Evolutionary conservation across 2,113 vertebrate species (phyloP), one percentile per base, ranked within the genome.

Genomic region (Mustelus asterias): DNA sequence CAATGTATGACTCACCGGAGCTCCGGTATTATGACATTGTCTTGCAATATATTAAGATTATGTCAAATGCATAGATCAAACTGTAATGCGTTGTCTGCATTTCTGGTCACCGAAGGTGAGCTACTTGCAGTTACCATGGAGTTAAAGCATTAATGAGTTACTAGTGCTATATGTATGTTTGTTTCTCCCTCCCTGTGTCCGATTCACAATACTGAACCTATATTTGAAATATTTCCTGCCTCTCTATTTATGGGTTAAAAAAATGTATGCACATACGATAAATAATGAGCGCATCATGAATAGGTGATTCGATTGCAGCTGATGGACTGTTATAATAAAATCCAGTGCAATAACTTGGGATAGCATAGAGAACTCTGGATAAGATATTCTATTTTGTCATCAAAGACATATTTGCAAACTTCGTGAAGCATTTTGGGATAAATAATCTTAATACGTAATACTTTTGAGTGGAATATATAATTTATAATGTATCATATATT

Each of bases 391-490:
- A 48, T 18, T n/a, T 97, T 97, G 96, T 95, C 89, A 48, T 96
- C 78, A 95, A 88, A 95, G 96, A 94, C 96, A 94, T 97, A 97
- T 96, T 96, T 96, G 83, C 96, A 96, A 96, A 96, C 96, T 97
- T 96, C 96, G 96, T 97, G 96, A 86, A 54, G 44, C 22, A 44
- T 44, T 78, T 33, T 80, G 9, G 33, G n/a, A 80, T 2, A 13
- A 80, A 37, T 24, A 18, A 18, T 24, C 11, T n/a, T n/a, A n/a
- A 89, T 14, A 29, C 3, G 22, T 58, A 13, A 89, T 54, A 26
- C 24, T 22, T 58, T 89, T 9, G 20, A 58, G 44, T 24, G 24
- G 44, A 20, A 58, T 48, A 48, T 48, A 3, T 48, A 48, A 48
- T 48, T 48, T 3, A 48, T 1, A 48, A 48, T 48, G 48, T 24